phyloP scores from a whole-genome alignment of 1,140 invertebrate species.

The Samia ricini region DNA sequence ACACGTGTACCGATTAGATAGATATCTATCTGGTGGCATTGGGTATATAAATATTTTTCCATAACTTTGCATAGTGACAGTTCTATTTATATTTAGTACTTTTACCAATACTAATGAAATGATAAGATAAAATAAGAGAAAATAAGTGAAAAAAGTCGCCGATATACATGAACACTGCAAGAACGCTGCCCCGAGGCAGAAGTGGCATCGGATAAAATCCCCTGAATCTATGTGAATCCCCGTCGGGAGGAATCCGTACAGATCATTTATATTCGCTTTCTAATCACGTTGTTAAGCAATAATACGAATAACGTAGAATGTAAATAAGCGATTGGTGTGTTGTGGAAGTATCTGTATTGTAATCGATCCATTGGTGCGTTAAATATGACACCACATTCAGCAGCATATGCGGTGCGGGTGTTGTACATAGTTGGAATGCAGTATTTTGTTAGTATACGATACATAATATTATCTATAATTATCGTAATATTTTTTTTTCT shows the following conservation, averaged over 20 bases:
- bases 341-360: not conserved
- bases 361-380: not conserved
- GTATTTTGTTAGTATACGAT: constrained; percentile 54
- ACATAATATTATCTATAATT: not conserved
- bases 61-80: no score
- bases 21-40: no score
- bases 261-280: not conserved
- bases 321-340: not conserved
- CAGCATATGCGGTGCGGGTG: constrained; percentile 44
- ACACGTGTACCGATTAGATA: no score
- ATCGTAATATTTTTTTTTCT: no score
- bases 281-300: not conserved
- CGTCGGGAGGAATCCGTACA: not conserved
- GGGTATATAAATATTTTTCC: no score
- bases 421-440: constrained; percentile 51
- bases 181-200: constrained; percentile 27
- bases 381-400: constrained; percentile 18
- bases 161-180: constrained; percentile 42
- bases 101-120: not conserved
- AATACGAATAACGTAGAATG: not conserved
- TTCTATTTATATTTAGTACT: not conserved
- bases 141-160: constrained; percentile 10
- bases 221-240: no score
- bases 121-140: not conserved
- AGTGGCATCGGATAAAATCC: constrained; percentile 48